These are phyloP conservation scores for Dolichotis patagonum DNA, from an alignment of 2,113 vertebrate species.

Conservation along the genomic window DNA sequence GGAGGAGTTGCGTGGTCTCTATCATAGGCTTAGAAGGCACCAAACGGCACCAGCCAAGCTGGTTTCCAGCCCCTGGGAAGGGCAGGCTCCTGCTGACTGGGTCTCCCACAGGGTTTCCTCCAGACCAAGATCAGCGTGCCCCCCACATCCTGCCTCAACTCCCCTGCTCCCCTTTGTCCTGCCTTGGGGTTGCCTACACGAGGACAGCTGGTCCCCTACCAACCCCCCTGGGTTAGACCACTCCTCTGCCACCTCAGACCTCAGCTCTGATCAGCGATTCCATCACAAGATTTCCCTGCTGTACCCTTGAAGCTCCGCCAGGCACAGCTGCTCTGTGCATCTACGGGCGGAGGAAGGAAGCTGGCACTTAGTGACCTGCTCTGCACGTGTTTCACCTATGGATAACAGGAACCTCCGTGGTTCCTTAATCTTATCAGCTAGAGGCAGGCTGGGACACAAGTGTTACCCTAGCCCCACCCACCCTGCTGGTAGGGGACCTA, in stretches of 20 bases:
- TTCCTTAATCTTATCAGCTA: neutral
- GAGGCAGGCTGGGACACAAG: neutral
- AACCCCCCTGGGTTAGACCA: neutral
- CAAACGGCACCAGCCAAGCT: neutral
- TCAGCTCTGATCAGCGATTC: neutral
- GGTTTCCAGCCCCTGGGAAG: neutral
- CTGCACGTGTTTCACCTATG: neutral
- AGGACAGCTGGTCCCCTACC: neutral
- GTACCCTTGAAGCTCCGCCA: neutral
- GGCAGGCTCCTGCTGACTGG: neutral
- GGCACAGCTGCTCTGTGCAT: neutral
- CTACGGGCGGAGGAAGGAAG: neutral
- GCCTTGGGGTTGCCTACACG: too few species aligned
- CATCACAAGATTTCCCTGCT: neutral
- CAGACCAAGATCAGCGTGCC: neutral
- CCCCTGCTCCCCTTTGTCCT: too few species aligned
- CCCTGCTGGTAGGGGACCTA: neutral
- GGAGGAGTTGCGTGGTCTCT: neutral
- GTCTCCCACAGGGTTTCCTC: neutral
- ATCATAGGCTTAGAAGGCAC: neutral
- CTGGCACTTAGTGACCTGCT: neutral
- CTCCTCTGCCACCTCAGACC: neutral
- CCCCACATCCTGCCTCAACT: fast-evolving
- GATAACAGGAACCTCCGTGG: neutral
- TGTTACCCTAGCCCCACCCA: neutral